Evolutionary conservation across 1,140 invertebrate species (phyloP).

Genomic region (Gerris buenoi): DNA sequence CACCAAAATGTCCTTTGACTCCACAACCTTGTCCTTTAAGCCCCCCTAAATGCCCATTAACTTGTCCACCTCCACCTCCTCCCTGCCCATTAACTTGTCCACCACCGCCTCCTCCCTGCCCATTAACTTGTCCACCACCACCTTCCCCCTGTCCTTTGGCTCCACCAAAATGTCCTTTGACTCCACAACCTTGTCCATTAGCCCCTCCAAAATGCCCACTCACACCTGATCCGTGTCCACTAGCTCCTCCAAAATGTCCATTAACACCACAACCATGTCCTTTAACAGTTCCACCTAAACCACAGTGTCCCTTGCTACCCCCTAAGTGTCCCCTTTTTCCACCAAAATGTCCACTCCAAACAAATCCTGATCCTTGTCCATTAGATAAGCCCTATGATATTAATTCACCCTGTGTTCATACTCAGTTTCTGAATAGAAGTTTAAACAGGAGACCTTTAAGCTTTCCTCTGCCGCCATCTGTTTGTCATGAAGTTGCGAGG

Average conservation of each 20-base stretch:
- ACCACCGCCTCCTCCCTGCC: background rate
- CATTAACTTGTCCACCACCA: background rate
- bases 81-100: background rate
- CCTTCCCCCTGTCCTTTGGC: background rate
- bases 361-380: background rate
- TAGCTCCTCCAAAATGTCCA: background rate
- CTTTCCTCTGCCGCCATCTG: background rate
- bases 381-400: background rate
- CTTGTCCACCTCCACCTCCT: background rate
- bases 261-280: background rate
- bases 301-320: background rate
- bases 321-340: background rate
- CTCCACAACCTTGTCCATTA: background rate
- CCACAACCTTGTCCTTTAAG: background rate
- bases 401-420: background rate
- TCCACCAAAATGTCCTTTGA: background rate
- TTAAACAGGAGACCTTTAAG: background rate
- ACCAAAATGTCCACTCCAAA: background rate
- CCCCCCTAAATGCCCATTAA: background rate
- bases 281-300: background rate
- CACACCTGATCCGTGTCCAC: background rate
- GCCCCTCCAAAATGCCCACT: background rate
- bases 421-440: background rate
- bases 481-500: background rate
- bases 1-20: background rate